phyloP scores from a whole-genome alignment of 35 echinoderm and acorn worm genomes.

The Amphiura filiformis region DNA sequence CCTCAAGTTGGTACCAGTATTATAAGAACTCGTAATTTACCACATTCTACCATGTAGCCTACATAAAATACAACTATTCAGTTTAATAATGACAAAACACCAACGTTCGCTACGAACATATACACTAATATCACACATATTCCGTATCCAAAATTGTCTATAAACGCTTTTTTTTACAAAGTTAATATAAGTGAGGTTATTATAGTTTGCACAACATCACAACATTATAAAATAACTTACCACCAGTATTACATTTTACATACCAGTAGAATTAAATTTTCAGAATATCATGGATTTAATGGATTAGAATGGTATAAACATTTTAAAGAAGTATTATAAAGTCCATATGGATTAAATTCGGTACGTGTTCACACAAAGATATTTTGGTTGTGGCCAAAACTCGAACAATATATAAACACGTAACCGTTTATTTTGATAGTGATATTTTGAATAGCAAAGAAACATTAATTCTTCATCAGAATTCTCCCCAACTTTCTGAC shows the following conservation, averaged over 20 bases:
- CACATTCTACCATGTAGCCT: no score
- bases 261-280: neutral
- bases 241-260: neutral
- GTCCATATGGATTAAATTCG: neutral
- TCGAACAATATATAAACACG: neutral
- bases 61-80: no score
- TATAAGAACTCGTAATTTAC: no score
- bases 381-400: neutral
- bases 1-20: no score
- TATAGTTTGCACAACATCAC: neutral
- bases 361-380: neutral
- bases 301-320: neutral
- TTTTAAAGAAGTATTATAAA: neutral
- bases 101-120: no score
- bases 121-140: neutral
- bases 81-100: neutral
- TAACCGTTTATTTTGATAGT: neutral
- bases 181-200: neutral
- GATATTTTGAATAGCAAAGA: neutral
- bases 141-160: constrained; percentile 8
- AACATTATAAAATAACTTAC: neutral
- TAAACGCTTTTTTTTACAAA: neutral
- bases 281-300: neutral
- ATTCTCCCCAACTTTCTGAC: no score
- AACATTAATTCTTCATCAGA: no score